A percentile compares a stretch with the other conserved stretches of the same genome.
phyloP scores from a whole-genome alignment of 2,888 invertebrate genomes.

The Nymphalis c-album region DNA sequence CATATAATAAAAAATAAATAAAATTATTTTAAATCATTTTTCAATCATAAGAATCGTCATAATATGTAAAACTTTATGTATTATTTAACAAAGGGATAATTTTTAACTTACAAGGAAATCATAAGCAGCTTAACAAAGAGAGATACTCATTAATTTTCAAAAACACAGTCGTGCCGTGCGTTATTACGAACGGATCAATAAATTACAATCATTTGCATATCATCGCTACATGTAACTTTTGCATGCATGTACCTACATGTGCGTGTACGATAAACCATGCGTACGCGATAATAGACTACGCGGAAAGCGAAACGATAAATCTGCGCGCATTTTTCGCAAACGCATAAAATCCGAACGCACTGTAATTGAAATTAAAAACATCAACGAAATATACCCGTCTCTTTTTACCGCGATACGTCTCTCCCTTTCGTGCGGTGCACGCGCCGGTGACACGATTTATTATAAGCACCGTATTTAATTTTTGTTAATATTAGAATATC shows the following conservation, averaged over 20 bases:
- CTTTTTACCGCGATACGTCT: slow-evolving; percentile 51
- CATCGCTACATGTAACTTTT: slow-evolving; percentile 42
- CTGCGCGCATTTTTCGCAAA: slow-evolving; percentile 75
- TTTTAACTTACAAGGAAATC: slow-evolving; percentile 34
- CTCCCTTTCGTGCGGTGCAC: slow-evolving; percentile 65
- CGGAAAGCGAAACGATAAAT: slow-evolving; percentile 73
- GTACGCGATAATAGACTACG: slow-evolving; percentile 64
- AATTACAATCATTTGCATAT: slow-evolving; percentile 49
- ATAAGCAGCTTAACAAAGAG: slow-evolving; percentile 36
- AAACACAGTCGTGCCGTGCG: slow-evolving; percentile 36
- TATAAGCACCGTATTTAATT: slow-evolving; percentile 33
- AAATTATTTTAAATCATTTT: not conserved
- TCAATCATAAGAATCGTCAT: not conserved
- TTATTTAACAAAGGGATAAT: slow-evolving; percentile 14
- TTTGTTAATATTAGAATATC: slow-evolving; percentile 34
- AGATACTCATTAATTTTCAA: slow-evolving; percentile 39
- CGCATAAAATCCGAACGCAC: slow-evolving; percentile 76
- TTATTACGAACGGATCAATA: slow-evolving; percentile 45
- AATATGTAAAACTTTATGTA: not conserved
- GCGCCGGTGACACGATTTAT: slow-evolving; percentile 49
- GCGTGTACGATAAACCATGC: slow-evolving; percentile 28
- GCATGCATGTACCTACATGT: slow-evolving; percentile 33
- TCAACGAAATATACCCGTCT: slow-evolving; percentile 50
- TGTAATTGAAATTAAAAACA: slow-evolving; percentile 66
- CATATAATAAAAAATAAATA: no score